Evolutionary conservation across 2,888 invertebrate genomes (phyloP), one percentile per base, ranked within the genome.

Genomic region (Agriopis marginaria): DNA sequence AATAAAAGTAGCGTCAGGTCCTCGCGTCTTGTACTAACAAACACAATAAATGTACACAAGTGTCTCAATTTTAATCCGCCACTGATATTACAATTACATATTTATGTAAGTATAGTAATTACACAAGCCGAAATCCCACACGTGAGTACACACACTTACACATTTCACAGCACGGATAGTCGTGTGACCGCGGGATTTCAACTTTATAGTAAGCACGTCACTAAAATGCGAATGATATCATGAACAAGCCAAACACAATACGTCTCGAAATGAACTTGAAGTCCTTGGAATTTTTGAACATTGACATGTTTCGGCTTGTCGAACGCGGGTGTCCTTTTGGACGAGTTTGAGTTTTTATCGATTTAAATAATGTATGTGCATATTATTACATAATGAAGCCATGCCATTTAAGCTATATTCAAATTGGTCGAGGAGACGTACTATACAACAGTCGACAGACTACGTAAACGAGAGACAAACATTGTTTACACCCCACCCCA

Each of bases 231-330:
- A 66, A 70, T 73, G 70, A 74, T 49, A 67, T 61, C 55, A 74
- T 67, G 63, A 55, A 61, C 63, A 76, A 76, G 75, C 77, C 55
- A 68, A 70, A 73, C 66, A 51, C 60, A 72, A 55, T 70, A 72
- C 68, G 70, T 68, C 62, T 65, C 63, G 44, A 42, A 66, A 72
- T 70, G 23, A 69, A 67, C 68, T 61, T 58, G 68, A 82, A 86
- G 87, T 87, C 88, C 86, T 81, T 86, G 84, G 85, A 86, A 86
- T 84, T 82, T 87, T 86, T 83, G 83, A 87, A 86, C 85, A 74
- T 71, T 76, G 75, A 71, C 63, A 71, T 65, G 65, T 69, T 61
- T 63, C 60, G 66, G 54, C 68, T 66, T 64, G 69, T 61, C 72
- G 62, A 56, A 58, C 58, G 60, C 73, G 77, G 66, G 68, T 76